These are phyloP conservation scores for Anarhynchus alexandrinus DNA, from an alignment of 2,113 vertebrate species.

Conservation along the genomic window DNA sequence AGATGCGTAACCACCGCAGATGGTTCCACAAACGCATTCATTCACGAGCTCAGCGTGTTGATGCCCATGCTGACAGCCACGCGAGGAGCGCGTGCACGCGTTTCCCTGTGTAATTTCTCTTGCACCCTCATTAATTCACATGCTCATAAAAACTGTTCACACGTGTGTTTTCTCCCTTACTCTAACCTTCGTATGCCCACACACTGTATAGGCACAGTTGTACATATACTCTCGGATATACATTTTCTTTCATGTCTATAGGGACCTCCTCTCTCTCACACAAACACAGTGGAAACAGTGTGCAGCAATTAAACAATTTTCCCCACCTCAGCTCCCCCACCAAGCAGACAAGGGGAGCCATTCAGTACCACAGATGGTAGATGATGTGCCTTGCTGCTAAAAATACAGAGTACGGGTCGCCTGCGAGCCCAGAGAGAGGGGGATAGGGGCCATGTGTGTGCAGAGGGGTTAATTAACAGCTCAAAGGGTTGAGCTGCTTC, in stretches of 20 bases:
- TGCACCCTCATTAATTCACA: not conserved
- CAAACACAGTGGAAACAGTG: not conserved
- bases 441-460: conserved; percentile 24
- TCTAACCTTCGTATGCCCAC: not conserved
- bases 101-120: not conserved
- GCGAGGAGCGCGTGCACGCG: rapidly evolving
- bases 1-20: not conserved
- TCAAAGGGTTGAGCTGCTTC: conserved; percentile 61
- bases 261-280: too few species aligned
- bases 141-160: not conserved
- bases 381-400: conserved; percentile 38
- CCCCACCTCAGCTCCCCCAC: not conserved
- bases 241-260: not conserved
- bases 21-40: not conserved
- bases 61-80: not conserved
- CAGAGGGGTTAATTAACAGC: conserved; percentile 66
- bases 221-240: not conserved
- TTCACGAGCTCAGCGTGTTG: rapidly evolving
- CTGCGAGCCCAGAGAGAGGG: not conserved
- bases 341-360: conserved; percentile 24
- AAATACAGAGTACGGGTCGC: conserved; percentile 29
- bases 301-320: too few species aligned
- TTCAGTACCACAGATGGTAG: conserved; percentile 36
- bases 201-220: not conserved
- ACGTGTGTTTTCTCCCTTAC: rapidly evolving